These are phyloP conservation scores for Enhydra lutris DNA, from an alignment of 2,113 vertebrate species.

Conservation along the genomic window DNA sequence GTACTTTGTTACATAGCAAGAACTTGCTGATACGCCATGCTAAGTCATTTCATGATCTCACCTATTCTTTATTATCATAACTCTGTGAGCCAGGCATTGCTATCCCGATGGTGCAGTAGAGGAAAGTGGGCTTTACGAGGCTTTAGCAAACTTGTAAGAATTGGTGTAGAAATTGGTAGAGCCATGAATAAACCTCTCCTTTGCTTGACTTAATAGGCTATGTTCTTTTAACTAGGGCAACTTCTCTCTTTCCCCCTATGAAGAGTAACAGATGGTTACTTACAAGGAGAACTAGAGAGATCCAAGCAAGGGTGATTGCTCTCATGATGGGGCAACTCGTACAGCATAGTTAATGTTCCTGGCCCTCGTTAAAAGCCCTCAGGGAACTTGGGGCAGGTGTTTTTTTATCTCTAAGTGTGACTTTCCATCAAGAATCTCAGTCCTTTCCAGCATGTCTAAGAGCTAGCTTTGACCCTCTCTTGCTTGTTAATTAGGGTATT, in stretches of 20 bases:
- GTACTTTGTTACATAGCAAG: background rate
- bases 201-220: background rate
- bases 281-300: background rate
- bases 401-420: background rate
- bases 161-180: background rate
- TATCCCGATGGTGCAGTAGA: background rate
- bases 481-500: conserved; percentile 23
- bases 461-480: background rate
- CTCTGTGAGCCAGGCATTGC: background rate
- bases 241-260: background rate
- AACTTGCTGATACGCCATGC: background rate
- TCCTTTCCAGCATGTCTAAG: background rate
- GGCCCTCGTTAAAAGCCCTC: background rate
- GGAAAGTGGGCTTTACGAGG: background rate
- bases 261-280: background rate
- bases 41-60: background rate
- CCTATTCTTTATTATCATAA: background rate
- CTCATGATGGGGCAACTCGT: background rate
- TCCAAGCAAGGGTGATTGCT: background rate
- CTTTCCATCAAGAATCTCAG: background rate
- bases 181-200: background rate
- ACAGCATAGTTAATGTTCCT: background rate
- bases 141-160: background rate
- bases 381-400: background rate
- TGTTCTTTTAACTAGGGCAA: background rate